Base-by-base conservation (phyloP, 1,140 invertebrate genomes). In the Bathynomus jamesi region DNA sequence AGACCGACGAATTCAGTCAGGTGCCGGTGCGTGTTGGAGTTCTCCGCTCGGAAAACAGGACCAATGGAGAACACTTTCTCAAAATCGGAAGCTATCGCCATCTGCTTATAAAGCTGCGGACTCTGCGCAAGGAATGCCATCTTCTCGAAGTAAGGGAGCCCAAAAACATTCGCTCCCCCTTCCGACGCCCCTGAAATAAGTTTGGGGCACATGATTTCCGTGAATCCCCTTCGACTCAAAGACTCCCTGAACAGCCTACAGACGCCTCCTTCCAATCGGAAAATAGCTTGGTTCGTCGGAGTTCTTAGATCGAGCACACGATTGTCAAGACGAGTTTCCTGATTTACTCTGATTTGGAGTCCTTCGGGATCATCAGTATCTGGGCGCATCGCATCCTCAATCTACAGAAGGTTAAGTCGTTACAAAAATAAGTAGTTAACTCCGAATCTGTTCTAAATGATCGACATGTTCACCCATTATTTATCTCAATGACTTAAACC, bases 91-190 rank as follows among this genome's bases (percentile, higher is more conserved):
- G 95, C 94, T 78, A 99, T 98, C 0, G 96, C 96, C 96, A 99
- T 99, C 87, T 99, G 98, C 82, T 99, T 99, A 83, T 99, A 99
- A 0, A 99, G 85, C 83, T 99, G 97, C 0, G 98, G 97, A 76
- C 95, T 98, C 84, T 99, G 97, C 4, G 97, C 98, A 68, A 99
- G 85, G 82, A 96, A 99, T 5, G 96, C 97, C 13, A 89, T 92
- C 11, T 87, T 87, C 87, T 99, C 98, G 83, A 99, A 99, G 83
- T 99, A 99, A 13, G 93, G 94, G 5, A 99, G 95, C 17, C 92
- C 93, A 82, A 98, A 98, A 3, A 99, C 98, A 85, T 99, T 99
- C 2, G 98, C 97, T 30, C 98, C 97, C 70, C 97, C 97, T 84
- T 99, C 97, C 78, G 94, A 97, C 0, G 97, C 96, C 71, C 96